Percentiles rank a stretch among this genome's conserved stretches.
phyloP scores from a whole-genome alignment of 2,113 vertebrate genomes.

The Xiphophorus couchianus region DNA sequence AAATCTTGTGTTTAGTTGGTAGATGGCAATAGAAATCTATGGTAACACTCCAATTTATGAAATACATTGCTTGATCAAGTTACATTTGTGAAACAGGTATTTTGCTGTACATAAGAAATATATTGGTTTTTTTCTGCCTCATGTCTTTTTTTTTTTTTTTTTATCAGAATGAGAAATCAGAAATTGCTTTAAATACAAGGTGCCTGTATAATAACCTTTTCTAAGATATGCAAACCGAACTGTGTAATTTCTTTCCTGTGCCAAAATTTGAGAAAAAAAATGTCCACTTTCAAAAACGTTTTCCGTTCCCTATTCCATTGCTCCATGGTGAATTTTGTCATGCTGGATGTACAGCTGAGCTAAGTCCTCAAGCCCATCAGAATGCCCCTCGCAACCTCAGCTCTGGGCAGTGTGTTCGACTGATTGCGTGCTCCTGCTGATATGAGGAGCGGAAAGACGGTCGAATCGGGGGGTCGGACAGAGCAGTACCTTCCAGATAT shows the following conservation, averaged over 20 bases:
- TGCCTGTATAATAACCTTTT: neutral
- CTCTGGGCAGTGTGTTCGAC: conserved; percentile 50
- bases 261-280: neutral
- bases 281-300: neutral
- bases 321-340: neutral
- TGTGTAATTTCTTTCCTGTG: neutral
- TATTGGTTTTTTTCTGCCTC: neutral
- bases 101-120: no score
- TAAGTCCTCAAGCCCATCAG: neutral
- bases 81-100: no score
- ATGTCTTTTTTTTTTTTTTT: neutral
- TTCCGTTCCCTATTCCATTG: neutral
- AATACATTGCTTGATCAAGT: no score
- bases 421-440: conserved; percentile 64
- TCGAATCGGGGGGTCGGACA: conserved; percentile 55
- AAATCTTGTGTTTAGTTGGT: neutral
- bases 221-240: neutral
- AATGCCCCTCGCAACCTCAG: conserved; percentile 21
- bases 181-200: neutral
- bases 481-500: conserved; percentile 53
- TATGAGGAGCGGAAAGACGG: conserved; percentile 64
- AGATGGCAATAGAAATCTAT: neutral
- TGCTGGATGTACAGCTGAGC: conserved; percentile 21
- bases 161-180: no score
- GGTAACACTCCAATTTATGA: neutral